phyloP scores from a whole-genome alignment of 2,113 vertebrate species.

The Nycticryphes semicollaris region DNA sequence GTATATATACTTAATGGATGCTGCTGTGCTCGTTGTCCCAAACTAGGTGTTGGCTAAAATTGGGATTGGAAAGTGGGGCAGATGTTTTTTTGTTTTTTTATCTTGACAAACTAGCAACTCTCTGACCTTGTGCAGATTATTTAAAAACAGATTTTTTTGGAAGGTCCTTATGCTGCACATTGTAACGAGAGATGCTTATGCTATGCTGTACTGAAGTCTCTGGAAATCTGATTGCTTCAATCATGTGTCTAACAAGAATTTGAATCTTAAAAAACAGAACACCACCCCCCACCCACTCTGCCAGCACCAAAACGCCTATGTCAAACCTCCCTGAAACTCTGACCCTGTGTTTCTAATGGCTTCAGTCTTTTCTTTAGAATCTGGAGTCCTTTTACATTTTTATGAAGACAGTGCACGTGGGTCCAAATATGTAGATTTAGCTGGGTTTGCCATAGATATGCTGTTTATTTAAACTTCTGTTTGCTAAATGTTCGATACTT shows the following conservation, averaged over 20 bases:
- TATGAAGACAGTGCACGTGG: not conserved
- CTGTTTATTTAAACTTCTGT: not conserved
- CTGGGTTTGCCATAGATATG: not conserved
- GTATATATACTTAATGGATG: not conserved
- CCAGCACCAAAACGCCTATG: not conserved
- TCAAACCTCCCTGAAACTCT: not conserved
- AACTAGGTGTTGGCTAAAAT: not conserved
- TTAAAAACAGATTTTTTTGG: conserved; percentile 2
- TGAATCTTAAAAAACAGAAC: not conserved
- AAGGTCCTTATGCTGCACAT: not conserved
- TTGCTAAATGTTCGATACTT: not conserved
- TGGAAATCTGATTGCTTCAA: not conserved
- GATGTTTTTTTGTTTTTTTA: not conserved
- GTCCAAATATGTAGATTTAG: not conserved
- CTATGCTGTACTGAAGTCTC: not conserved
- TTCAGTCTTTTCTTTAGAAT: not conserved
- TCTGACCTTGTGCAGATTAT: not conserved
- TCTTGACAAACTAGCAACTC: not conserved
- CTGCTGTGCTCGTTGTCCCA: not conserved
- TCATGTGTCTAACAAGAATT: not conserved
- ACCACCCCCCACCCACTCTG: not conserved
- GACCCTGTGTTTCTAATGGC: not conserved
- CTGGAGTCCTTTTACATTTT: not conserved
- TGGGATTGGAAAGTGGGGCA: not conserved
- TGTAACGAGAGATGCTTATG: not conserved